A percentile compares a stretch with the other conserved stretches of the same genome.
phyloP scores from a whole-genome alignment of 1,140 invertebrate genomes.

The Carposina sasakii region DNA sequence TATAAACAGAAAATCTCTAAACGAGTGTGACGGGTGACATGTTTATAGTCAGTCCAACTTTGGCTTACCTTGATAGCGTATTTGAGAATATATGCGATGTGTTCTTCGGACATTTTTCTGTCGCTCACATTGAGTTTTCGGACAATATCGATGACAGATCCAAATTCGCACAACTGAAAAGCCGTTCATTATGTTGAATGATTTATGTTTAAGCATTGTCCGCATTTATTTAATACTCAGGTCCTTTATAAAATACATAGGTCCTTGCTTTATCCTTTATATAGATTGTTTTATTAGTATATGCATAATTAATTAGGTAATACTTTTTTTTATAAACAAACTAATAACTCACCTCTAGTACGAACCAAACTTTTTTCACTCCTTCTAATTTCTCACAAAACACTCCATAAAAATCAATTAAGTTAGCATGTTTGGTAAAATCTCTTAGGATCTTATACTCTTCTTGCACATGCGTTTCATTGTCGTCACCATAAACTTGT shows the following conservation, averaged over 20 bases:
- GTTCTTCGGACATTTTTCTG: slow-evolving; percentile 85
- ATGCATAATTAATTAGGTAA: no score
- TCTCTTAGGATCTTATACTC: slow-evolving; percentile 89
- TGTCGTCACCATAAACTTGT: slow-evolving; percentile 80
- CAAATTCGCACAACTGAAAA: slow-evolving; percentile 85
- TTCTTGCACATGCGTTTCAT: slow-evolving; percentile 81
- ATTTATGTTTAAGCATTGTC: no score
- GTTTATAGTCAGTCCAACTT: slow-evolving; percentile 69
- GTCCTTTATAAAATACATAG: no score
- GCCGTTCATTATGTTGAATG: slow-evolving; percentile 20
- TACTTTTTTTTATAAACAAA: no score
- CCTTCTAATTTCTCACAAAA: slow-evolving; percentile 79
- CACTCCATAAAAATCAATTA: slow-evolving; percentile 89
- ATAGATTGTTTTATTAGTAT: no score
- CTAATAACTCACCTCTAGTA: slow-evolving; percentile 84
- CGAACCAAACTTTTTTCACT: slow-evolving; percentile 89
- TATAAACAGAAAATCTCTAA: slow-evolving; percentile 60
- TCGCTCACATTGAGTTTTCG: slow-evolving; percentile 78
- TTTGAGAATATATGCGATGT: slow-evolving; percentile 89
- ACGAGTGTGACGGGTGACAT: slow-evolving; percentile 68
- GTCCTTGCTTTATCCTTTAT: no score
- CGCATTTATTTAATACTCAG: no score
- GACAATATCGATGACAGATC: slow-evolving; percentile 85
- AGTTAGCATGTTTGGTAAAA: slow-evolving; percentile 83
- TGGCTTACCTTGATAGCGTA: slow-evolving; percentile 85